These are phyloP conservation scores for Heteractis magnifica DNA, from an alignment of 92 coral and sea anemone species.

Conservation along the genomic window DNA sequence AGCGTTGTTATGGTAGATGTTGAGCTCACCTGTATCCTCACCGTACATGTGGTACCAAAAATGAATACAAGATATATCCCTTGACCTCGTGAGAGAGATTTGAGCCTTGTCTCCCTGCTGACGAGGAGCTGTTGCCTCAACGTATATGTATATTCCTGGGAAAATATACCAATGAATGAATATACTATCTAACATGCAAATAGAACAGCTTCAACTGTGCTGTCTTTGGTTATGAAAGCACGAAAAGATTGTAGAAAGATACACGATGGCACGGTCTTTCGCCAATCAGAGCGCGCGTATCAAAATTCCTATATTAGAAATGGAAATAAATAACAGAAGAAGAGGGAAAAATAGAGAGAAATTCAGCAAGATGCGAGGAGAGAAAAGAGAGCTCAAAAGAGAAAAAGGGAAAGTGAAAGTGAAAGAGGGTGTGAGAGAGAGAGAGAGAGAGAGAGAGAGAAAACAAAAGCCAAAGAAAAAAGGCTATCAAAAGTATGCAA, in stretches of 20 bases:
- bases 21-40: slow-evolving; percentile 52
- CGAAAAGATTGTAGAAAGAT: not conserved
- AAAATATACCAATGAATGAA: not conserved
- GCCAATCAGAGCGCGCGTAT: too few species aligned
- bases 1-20: slow-evolving; percentile 35
- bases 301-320: too few species aligned
- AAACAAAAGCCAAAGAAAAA: not conserved
- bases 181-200: not conserved
- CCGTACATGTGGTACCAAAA: slow-evolving; percentile 84
- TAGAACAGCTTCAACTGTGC: too few species aligned
- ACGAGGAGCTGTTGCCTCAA: slow-evolving; percentile 84
- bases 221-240: not conserved
- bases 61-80: slow-evolving; percentile 54
- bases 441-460: not conserved
- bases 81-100: slow-evolving; percentile 39
- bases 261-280: too few species aligned
- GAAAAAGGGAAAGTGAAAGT: not conserved
- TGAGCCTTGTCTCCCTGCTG: slow-evolving; percentile 71
- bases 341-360: not conserved
- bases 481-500: not conserved
- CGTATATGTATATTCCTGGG: slow-evolving; percentile 76
- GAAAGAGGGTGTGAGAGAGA: not conserved
- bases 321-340: not conserved
- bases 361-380: not conserved
- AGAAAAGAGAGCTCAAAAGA: not conserved